Evolutionary conservation across 2,113 vertebrate species (phyloP), one percentile per base, ranked within the genome.

Genomic region (Shinisaurus crocodilurus): DNA sequence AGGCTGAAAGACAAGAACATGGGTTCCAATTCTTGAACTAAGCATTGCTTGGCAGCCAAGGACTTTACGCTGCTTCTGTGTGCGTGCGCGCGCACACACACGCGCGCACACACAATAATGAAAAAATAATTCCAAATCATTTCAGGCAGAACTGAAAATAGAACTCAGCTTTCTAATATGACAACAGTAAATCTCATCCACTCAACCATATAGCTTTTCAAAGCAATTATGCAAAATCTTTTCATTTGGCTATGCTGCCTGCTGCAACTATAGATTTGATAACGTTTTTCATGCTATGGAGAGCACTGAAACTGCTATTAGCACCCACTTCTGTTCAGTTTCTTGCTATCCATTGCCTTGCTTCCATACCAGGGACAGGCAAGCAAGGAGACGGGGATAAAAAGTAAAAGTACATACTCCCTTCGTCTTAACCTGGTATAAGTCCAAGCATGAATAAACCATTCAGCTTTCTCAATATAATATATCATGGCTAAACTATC

Each of bases 211-310:
- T 20, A 48, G 6, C 45, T 34, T 60, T 91, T 91, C 85, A 87
- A 76, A 92, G 88, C n/a, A 91, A 93, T 92, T 6, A 74, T 23
- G 87, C 40, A 63, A 92, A 94, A 84, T 15, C 3, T 5, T 84
- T 50, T 43, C 82, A 54, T 48, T 57, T 77, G 72, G 25, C 45
- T 76, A 67, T 69, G 70, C 57, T 83, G n/a, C 60, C 70, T 83
- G 25, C 34, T 88, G 69, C 79, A 87, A 50, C 57, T 40, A 76
- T 85, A 89, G 82, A 89, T 89, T 60, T 85, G 74, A 89, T 89
- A 89, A 85, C 70, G 85, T 40, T 74, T 85, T 85, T 45, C 57
- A 84, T 43, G 72, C 82, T 76, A 89, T 50, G 40, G 72, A 89
- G 72, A 89, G 72, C n/a, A 50, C 32, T 89, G 77, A 84, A 76